Percentiles rank a stretch among this genome's conserved stretches.
phyloP scores from a whole-genome alignment of 2,888 invertebrate species.

The Monopis laevigella region DNA sequence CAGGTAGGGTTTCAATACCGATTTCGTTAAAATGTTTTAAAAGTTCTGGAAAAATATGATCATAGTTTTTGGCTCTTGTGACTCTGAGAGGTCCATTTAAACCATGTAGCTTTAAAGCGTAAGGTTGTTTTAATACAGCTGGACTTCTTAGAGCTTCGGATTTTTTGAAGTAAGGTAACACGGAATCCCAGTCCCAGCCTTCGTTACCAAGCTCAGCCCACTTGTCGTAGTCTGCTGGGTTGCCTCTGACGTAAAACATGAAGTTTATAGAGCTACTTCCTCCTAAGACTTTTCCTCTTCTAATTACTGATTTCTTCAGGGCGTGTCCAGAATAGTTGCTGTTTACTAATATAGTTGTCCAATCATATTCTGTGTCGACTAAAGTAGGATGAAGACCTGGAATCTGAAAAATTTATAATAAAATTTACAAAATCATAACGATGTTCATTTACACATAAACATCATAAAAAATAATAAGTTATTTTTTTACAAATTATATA shows the following conservation, averaged over 20 bases:
- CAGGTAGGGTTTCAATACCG: conserved; percentile 5
- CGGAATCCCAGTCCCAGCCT: conserved; percentile 70
- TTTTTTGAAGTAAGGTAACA: conserved; percentile 29
- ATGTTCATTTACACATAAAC: too few species aligned
- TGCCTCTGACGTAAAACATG: conserved; percentile 73
- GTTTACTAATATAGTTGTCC: neutral
- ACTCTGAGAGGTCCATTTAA: neutral
- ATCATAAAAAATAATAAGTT: too few species aligned
- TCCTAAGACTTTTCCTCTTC: conserved; percentile 72
- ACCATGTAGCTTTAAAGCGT: conserved; percentile 3
- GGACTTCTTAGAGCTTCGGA: conserved; percentile 23
- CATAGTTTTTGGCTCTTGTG: neutral
- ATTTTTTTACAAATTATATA: too few species aligned
- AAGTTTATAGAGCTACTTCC: conserved; percentile 73
- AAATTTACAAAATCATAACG: neutral
- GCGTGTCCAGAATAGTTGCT: neutral
- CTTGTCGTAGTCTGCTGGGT: conserved; percentile 67
- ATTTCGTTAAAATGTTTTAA: neutral
- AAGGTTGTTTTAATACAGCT: conserved; percentile 19
- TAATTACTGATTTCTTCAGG: conserved; percentile 27
- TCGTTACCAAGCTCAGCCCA: conserved; percentile 48
- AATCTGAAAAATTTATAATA: conserved; percentile 1
- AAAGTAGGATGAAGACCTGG: neutral
- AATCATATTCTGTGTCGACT: neutral
- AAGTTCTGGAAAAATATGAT: neutral